phyloP scores from a whole-genome alignment of 2,113 vertebrate genomes.

The Esox niger region DNA sequence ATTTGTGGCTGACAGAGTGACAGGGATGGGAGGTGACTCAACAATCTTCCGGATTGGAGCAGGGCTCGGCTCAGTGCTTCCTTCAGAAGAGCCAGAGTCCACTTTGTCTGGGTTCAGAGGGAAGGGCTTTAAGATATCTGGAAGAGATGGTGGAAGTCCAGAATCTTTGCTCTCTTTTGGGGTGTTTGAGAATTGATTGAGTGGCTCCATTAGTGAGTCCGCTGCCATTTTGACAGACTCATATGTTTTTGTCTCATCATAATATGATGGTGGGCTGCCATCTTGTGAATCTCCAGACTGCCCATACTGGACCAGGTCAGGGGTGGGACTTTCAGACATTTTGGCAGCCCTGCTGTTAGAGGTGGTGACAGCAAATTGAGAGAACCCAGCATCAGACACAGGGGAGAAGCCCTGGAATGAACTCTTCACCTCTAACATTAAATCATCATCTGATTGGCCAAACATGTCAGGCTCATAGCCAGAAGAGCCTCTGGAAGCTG shows the following conservation, averaged over 20 bases:
- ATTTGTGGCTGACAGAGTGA: constrained; percentile 72
- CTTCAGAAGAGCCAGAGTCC: constrained; percentile 73
- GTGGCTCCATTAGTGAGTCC: constrained; percentile 72
- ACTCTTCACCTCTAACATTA: constrained; percentile 70
- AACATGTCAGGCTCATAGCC: constrained; percentile 53
- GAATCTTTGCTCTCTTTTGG: constrained; percentile 77
- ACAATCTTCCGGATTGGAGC: constrained; percentile 64
- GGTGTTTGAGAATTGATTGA: constrained; percentile 73
- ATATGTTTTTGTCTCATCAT: constrained; percentile 77
- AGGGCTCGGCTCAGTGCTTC: constrained; percentile 71
- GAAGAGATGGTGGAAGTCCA: constrained; percentile 78
- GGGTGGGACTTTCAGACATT: constrained; percentile 88
- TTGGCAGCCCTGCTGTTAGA: constrained; percentile 62
- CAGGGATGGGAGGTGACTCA: constrained; percentile 75
- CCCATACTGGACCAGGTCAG: constrained; percentile 91
- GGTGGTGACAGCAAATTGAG: constrained; percentile 64
- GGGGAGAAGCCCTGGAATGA: constrained; percentile 68
- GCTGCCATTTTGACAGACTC: constrained; percentile 77
- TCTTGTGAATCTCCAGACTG: constrained; percentile 81
- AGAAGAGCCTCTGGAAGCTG: constrained; percentile 48
- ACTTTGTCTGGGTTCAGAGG: constrained; percentile 77
- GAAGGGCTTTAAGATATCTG: constrained; percentile 94
- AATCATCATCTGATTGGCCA: constrained; percentile 65
- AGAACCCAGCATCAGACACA: constrained; percentile 58
- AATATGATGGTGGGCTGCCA: constrained; percentile 63